Percentiles rank a stretch among this genome's conserved stretches.
These are phyloP conservation scores for Macaca mulatta DNA, from an alignment of 2,113 vertebrate genomes.

Conservation along the genomic window DNA sequence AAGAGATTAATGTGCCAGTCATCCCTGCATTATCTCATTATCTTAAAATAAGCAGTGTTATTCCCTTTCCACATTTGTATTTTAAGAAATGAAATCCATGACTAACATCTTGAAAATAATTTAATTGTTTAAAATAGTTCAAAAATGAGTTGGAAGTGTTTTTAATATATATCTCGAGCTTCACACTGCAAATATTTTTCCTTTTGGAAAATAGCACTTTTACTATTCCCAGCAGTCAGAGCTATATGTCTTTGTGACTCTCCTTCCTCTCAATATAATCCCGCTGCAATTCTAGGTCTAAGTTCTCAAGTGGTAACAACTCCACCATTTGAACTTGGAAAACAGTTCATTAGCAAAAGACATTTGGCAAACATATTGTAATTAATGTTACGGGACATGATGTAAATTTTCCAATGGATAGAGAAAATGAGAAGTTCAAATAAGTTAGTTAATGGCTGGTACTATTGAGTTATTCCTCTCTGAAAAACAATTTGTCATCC, in stretches of 20 bases:
- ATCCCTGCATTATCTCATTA: conserved; percentile 48
- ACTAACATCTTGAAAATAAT: conserved; percentile 44
- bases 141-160: not conserved
- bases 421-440: not conserved
- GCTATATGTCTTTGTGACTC: not conserved
- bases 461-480: not conserved
- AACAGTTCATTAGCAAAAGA: not conserved
- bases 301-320: not conserved
- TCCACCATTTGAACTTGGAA: not conserved
- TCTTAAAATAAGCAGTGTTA: conserved; percentile 49
- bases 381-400: not conserved
- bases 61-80: not conserved
- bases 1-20: conserved; percentile 38
- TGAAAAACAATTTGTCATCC: not conserved
- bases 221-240: not conserved
- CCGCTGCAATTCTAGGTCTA: not conserved
- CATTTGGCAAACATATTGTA: conserved; percentile 4
- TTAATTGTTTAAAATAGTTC: conserved; percentile 33
- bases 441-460: not conserved
- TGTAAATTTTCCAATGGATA: not conserved
- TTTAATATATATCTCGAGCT: not conserved
- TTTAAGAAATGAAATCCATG: conserved; percentile 49
- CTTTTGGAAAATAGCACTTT: not conserved
- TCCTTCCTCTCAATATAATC: not conserved
- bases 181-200: not conserved